Base-by-base conservation (phyloP, 2,888 invertebrate genomes). In the Xylota segnis region DNA sequence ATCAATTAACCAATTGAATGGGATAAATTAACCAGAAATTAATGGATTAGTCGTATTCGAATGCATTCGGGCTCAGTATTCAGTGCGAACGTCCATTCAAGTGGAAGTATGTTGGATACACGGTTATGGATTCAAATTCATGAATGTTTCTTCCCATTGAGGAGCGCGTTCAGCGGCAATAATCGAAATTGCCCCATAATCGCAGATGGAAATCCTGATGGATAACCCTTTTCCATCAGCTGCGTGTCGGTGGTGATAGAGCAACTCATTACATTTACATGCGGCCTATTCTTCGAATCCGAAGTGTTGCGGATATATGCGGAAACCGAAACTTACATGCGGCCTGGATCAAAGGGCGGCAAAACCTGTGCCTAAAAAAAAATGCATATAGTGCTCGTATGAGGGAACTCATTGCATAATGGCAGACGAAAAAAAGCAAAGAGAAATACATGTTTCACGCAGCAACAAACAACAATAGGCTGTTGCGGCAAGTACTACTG, bases 401-500 rank as follows among this genome's bases (percentile, higher is more conserved):
- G 37, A 18, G 32, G 32, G 45, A 43, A 78, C 23, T 14, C 10
- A 47, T 56, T 58, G 34, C 76, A 77, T 68, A 54, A 50, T 37
- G 59, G 52, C 52, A 66, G n/a, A 47, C 23, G 72, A 59, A 34
- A 54, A 68, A 70, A 61, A 54, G 52, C 29, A 18, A 56, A 65
- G 58, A 66, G 61, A 65, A 65, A 34, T 54, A 32, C 66, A 81
- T 66, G 71, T 43, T 81, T 86, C 56, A 86, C 81, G 66, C 76
- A 86, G 75, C 81, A 81, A 66, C 84, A 81, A 71, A 71, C 45
- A 84, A 76, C 84, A 84, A 84, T 81, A 65, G 74, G 29, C 23
- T 16, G 74, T 45, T 74, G 74, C 63, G 54, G 29, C 50, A 43
- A 66, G 77, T 52, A 72, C 52, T 65, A 63, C 74, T 82, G 54